phyloP scores from a whole-genome alignment of 2,888 invertebrate species.

The Cryptocheilus praepositus region DNA sequence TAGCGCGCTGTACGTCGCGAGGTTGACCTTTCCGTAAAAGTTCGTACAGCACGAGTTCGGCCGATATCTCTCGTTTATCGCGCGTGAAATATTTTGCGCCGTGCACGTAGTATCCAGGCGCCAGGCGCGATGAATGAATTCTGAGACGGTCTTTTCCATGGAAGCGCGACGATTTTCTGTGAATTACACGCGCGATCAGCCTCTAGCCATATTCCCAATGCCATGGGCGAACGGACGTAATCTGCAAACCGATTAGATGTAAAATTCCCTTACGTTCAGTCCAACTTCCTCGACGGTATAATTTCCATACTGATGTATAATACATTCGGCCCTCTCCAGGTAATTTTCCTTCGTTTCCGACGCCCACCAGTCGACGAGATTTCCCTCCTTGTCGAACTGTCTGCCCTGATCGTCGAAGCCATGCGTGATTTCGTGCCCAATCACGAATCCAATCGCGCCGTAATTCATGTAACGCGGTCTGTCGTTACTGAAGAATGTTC shows the following conservation, averaged over 20 bases:
- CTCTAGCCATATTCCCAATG: neutral
- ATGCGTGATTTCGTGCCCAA: constrained; percentile 95
- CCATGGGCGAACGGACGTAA: neutral
- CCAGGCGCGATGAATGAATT: neutral
- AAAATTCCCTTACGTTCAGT: constrained; percentile 80
- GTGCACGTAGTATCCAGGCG: neutral
- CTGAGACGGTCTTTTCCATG: no score
- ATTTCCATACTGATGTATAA: constrained; percentile 95
- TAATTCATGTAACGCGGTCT: constrained; percentile 95
- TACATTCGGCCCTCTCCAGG: constrained; percentile 89
- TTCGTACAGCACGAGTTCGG: neutral
- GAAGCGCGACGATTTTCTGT: neutral
- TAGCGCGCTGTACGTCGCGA: neutral
- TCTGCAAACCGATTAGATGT: constrained; percentile 1
- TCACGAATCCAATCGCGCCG: constrained; percentile 93
- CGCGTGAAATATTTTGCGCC: constrained; percentile 4
- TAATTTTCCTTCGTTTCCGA: constrained; percentile 88
- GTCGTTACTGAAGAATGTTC: constrained; percentile 91
- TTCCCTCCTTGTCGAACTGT: constrained; percentile 94
- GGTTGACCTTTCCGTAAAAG: constrained; percentile 18
- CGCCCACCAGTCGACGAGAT: constrained; percentile 95
- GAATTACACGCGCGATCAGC: neutral
- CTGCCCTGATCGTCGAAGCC: constrained; percentile 92
- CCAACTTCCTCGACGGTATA: constrained; percentile 87
- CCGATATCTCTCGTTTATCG: constrained; percentile 19